Evolutionary conservation across 37 sponge, comb jelly and placozoan species (phyloP).

Genomic region (Beroe forskalii): DNA sequence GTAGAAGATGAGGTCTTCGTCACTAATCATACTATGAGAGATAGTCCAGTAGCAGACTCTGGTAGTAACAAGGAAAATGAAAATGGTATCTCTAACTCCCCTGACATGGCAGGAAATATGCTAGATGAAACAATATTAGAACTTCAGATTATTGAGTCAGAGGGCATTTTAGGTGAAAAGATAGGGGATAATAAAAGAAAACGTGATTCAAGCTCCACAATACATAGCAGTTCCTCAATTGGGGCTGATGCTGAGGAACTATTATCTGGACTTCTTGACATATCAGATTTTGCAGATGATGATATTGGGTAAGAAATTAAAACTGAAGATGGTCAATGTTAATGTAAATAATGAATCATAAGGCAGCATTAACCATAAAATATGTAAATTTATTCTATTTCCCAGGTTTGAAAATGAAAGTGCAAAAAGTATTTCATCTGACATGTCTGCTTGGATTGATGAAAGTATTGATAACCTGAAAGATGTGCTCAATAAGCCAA

Average conservation of each 20-base stretch:
- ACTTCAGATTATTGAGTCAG: not conserved
- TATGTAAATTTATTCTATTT: too few relatives aligned
- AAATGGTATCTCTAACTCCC: not conserved
- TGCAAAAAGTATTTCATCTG: not conserved
- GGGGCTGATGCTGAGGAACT: not conserved
- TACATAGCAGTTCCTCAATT: not conserved
- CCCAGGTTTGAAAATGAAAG: conserved; percentile 13
- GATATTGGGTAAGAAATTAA: conserved; percentile 2
- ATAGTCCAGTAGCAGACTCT: not conserved
- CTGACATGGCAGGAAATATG: not conserved
- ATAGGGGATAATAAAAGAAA: not conserved
- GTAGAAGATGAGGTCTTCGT: not conserved
- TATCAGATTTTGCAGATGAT: conserved; percentile 7
- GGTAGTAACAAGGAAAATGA: not conserved
- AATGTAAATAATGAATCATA: too few relatives aligned
- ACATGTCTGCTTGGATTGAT: conserved; percentile 33
- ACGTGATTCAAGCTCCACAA: not conserved
- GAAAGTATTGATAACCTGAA: conserved; percentile 40
- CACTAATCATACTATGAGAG: not conserved
- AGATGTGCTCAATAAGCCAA: not conserved
- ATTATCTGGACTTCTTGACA: conserved; percentile 6
- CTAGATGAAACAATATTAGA: conserved; percentile 16
- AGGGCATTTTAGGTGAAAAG: not conserved
- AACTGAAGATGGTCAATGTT: not conserved
- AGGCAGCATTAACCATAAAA: too few relatives aligned